These are phyloP conservation scores for Proteles cristata DNA, from an alignment of 2,113 vertebrate genomes.

Conservation along the genomic window DNA sequence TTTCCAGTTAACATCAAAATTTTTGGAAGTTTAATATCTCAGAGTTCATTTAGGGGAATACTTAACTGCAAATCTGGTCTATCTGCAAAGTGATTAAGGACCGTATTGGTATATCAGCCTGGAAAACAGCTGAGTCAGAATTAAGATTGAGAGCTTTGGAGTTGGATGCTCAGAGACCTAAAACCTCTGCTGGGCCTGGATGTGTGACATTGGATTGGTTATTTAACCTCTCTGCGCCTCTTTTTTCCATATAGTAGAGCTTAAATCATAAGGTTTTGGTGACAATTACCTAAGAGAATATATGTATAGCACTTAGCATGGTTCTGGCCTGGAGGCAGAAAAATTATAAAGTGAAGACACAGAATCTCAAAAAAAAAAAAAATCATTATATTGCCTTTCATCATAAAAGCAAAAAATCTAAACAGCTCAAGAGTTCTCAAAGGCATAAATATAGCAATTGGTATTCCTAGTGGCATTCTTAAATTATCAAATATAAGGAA, in stretches of 20 bases:
- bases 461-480: neutral
- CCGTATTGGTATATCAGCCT: neutral
- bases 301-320: neutral
- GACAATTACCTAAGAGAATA: neutral
- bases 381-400: neutral
- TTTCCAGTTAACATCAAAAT: neutral
- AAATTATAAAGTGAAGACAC: neutral
- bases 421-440: neutral
- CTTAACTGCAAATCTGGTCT: neutral
- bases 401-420: neutral
- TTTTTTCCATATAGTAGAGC: neutral
- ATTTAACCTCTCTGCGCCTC: neutral
- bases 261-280: neutral
- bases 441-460: neutral
- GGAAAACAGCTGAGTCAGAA: neutral
- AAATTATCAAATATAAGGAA: neutral
- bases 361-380: neutral
- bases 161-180: neutral
- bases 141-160: neutral
- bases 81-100: neutral
- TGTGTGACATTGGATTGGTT: neutral
- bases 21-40: neutral
- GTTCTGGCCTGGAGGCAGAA: neutral
- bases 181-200: neutral
- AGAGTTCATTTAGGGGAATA: neutral